Base-by-base conservation (phyloP, 2,888 invertebrate species). In the Drosophila basisetae region DNA sequence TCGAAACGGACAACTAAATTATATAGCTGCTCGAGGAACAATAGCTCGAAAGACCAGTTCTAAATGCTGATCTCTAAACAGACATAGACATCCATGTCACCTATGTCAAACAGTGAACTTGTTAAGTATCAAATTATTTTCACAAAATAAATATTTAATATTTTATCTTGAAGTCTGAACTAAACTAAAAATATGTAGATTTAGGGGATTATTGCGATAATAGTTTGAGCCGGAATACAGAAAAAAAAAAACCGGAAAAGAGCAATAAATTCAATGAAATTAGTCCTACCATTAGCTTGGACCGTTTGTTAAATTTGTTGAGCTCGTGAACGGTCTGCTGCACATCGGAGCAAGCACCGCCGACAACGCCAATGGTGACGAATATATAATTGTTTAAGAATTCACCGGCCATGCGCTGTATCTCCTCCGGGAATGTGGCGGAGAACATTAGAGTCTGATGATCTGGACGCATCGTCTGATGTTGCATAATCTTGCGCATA, bases 361-460 rank as follows among this genome's bases (percentile, higher is more conserved):
- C 99, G 0, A 99, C 96, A 13, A 97, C 96, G 52, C 99, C 99
- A 25, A 99, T 96, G 0, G 97, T 95, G 10, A 99, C 95, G 91
- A 98, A 99, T n/a, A 98, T 91, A 91, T 99, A 98, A 68, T 96
- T 94, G 76, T 95, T 94, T 22, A 99, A 94, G 92, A 97, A 98
- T 59, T 96, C 95, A 0, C 95, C 95, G 0, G 98, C 98, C 78
- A 98, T 93, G 53, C 95, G 94, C 93, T 99, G 99, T 88, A 99
- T 99, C 92, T 99, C 99, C 92, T 98, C 98, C 0, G 99, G 99
- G 94, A 99, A 99, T 18, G 99, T 99, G 4, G 99, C 99, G 22
- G 99, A 99, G 94, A 99, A 99, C 99, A 99, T 99, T 35, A 99
- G 96, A 0, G 99, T 99, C 93, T 99, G 99, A 69, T 99, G 95